Base-by-base conservation (phyloP, 2,797 vertebrate genomes). In the Sebastes itinus region DNA sequence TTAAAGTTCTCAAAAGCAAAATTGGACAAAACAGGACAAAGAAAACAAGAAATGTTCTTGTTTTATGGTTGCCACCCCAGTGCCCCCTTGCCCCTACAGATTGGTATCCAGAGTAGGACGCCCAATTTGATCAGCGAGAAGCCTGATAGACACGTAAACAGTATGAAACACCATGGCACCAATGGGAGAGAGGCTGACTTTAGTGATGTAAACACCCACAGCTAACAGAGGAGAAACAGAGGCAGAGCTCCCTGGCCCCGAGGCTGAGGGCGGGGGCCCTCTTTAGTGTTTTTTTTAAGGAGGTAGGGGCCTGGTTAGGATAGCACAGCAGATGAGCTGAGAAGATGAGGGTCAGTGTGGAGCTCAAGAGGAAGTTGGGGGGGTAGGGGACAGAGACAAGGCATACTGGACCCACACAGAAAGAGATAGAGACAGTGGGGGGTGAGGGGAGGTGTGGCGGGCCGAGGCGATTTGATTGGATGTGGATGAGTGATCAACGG, bases 121-220 rank as follows among this genome's bases (percentile, higher is more conserved):
- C 78, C 92, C 94, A 94, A 94, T 94, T 94, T 81, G 92, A 92
- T 88, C 92, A 96, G 91, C 89, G 62, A 87, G 81, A 94, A 93
- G 94, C 93, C 95, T 82, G 93, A 89, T 38, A 88, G 78, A 96
- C 94, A 97, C 89, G 81, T 87, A 95, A 89, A 93, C 88, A 84
- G 68, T 73, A 93, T 92, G 95, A 95, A 92, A 96, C 95, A 96
- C 90, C 87, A 92, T 92, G 95, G 91, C 93, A 83, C 91, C 92
- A 6, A 95, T 94, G 94, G 81, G 80, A 86, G 71, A 84, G 75
- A 91, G 92, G 87, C 81, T 78, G 85, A 88, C 87, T 80, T 79
- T 83, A 84, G 81, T 85, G 91, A 93, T 89, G 66, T 68, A 75
- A 69, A 88, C 79, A 91, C 80, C 83, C 87, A 94, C 88, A 94